A percentile compares a stretch with the other conserved stretches of the same genome.
These are phyloP conservation scores for Geophilus truncorum DNA, from an alignment of 2,888 invertebrate genomes.

Conservation along the genomic window DNA sequence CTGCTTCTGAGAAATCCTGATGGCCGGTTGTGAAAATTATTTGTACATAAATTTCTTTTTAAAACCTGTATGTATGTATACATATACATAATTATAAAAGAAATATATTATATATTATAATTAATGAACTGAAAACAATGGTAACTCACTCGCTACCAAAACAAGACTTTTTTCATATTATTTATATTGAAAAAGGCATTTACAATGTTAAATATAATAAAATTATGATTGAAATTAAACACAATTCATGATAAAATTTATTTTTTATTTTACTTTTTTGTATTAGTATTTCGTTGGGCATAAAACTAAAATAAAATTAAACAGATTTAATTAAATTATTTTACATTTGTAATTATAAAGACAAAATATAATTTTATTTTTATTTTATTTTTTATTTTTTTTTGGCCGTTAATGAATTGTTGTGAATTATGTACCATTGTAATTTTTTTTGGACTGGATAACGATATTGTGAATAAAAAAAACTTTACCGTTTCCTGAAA, in stretches of 20 bases:
- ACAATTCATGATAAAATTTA: background rate
- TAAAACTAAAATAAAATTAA: no score
- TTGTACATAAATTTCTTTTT: conserved; percentile 5
- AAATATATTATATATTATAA: background rate
- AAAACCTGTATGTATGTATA: conserved; percentile 9
- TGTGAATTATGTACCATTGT: background rate
- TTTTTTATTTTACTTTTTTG: background rate
- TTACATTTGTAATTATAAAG: background rate
- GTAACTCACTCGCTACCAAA: background rate
- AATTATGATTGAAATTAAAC: background rate
- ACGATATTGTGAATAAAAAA: background rate
- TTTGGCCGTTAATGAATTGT: background rate
- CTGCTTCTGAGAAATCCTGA: background rate
- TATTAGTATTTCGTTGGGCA: background rate
- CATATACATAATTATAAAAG: background rate
- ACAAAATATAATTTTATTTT: background rate
- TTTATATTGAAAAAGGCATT: background rate
- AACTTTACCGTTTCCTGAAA: background rate
- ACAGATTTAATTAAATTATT: no score
- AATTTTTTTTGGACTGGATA: background rate
- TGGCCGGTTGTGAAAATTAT: background rate
- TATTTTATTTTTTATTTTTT: background rate
- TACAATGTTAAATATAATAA: background rate
- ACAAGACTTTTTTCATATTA: background rate
- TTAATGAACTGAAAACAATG: background rate